phyloP scores from a whole-genome alignment of 2,113 vertebrate species.

The Engraulis encrasicolus region DNA sequence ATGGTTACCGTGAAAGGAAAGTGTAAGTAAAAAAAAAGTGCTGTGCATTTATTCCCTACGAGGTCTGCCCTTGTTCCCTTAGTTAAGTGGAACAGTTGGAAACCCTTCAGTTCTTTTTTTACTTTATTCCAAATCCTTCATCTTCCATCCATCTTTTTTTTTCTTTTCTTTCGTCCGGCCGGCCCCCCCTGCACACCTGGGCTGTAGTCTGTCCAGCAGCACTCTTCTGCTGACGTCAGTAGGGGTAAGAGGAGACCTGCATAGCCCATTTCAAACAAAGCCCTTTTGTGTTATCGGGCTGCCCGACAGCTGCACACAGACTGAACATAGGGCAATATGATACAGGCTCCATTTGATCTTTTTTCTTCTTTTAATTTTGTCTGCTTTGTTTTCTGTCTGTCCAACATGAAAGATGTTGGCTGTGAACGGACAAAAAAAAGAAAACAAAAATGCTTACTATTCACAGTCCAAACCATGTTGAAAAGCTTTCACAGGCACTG shows the following conservation, averaged over 20 bases:
- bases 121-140: no score
- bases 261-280: constrained; percentile 49
- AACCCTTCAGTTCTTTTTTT: not conserved
- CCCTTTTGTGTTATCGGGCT: constrained; percentile 46
- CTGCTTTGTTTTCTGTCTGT: not conserved
- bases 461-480: not conserved
- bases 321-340: constrained; percentile 34
- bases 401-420: not conserved
- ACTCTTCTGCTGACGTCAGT: constrained; percentile 50
- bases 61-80: not conserved
- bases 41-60: not conserved
- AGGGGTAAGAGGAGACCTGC: constrained; percentile 44
- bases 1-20: no score
- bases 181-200: constrained; percentile 42
- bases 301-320: constrained; percentile 43
- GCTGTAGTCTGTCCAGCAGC: constrained; percentile 24
- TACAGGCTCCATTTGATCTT: not conserved
- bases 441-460: not conserved
- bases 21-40: constrained; percentile 14
- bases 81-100: not conserved
- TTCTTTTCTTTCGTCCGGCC: not conserved
- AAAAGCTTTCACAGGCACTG: not conserved
- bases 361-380: not conserved
- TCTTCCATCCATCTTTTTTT: not conserved
- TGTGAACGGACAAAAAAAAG: not conserved